These are phyloP conservation scores for Danio albolineatus DNA, from an alignment of 2,797 vertebrate genomes.

Conservation along the genomic window DNA sequence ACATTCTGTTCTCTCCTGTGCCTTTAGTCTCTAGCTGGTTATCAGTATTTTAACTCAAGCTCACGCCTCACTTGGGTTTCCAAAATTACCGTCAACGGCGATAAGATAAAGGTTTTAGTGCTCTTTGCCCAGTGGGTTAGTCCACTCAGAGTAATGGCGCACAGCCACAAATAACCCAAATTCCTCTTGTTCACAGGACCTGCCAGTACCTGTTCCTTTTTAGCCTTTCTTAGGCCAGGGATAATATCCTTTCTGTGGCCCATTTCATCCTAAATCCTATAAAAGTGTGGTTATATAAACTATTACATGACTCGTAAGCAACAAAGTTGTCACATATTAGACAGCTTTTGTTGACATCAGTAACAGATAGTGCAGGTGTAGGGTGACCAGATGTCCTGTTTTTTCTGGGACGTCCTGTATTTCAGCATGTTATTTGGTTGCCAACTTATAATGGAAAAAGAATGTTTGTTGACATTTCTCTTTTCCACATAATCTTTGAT, in stretches of 20 bases:
- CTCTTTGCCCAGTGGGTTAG: constrained; percentile 35
- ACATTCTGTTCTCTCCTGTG: background rate
- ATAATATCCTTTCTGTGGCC: background rate
- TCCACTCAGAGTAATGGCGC: constrained; percentile 35
- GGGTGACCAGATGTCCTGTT: too few species aligned
- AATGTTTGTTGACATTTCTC: too few species aligned
- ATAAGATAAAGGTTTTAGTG: constrained; percentile 50
- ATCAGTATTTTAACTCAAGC: constrained; percentile 17
- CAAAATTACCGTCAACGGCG: constrained; percentile 30
- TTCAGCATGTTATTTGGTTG: too few species aligned
- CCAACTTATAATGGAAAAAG: too few species aligned
- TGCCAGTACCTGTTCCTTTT: constrained; percentile 47
- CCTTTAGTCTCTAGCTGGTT: constrained; percentile 1
- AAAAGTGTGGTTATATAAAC: background rate
- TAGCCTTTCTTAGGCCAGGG: constrained; percentile 5
- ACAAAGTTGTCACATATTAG: background rate
- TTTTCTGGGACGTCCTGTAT: too few species aligned
- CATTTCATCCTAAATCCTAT: background rate
- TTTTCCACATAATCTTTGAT: too few species aligned
- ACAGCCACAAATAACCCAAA: constrained; percentile 43
- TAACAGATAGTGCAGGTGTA: constrained; percentile 4
- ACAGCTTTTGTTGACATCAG: background rate
- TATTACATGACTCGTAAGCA: background rate
- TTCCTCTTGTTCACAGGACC: constrained; percentile 53
- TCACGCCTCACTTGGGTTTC: constrained; percentile 21